Base-by-base conservation (phyloP, 30 jellyfish, hydroid and myxozoan species). In the Hydractinia symbiolongicarpus region DNA sequence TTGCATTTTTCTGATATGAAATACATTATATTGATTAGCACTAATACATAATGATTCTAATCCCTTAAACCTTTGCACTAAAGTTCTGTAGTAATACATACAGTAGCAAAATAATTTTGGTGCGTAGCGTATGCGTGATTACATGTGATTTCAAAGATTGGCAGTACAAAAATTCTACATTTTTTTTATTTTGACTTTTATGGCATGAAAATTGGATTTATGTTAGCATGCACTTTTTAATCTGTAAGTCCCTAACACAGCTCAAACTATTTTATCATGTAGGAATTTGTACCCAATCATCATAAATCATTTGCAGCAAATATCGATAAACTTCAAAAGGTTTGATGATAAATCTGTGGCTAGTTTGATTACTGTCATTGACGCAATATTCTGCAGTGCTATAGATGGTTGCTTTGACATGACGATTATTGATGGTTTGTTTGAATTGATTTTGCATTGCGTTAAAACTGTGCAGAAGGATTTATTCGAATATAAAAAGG, bases 361-460 rank as follows among this genome's bases (percentile, higher is more conserved):
- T 30, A 50, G 83, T 8, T 9, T 79, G 5, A 68, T 79, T 50
- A 67, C 30, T 30, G 49, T 79, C 8, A 83, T 79, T 19, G 61
- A 66, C 5, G 55, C 61, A 19, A 67, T 67, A 30, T 20, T 79
- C 50, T 6, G n/a, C 11, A 7, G 71, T 49, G 80, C 81, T 20
- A 53, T 19, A 7, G 16, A 66, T 19, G 66, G 70, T 9, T 9
- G 66, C 1, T 8, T 79, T 8, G 79, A 68, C 50, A 61, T 83
- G 84, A 53, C 49, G 21, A n/a, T 79, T 4, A 66, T 79, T 5
- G 83, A 79, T 30, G 87, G 87, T 5, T 53, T 79, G 15, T 66
- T 16, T 79, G 40, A 62, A 44, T 53, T 79, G 7, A 44, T 79
- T 17, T 40, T 61, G 1, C 70, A 61, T 40, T 7, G 87, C 69